Conservation (phyloP, 2,113 vertebrate genomes). For the Myanophis thanlyinensis region DNA sequence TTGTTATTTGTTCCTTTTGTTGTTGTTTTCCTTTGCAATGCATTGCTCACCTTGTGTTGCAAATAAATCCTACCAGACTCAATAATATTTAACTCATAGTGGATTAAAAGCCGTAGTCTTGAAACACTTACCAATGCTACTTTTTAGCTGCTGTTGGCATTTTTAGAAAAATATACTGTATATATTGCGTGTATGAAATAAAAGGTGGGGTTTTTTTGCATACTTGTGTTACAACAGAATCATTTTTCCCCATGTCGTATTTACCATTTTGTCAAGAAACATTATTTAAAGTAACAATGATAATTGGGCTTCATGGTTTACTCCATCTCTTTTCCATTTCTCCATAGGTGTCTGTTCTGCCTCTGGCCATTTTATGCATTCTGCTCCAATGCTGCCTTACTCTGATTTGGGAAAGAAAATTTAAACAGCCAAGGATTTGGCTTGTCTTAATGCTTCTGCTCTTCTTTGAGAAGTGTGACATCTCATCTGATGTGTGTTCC, state of each 20-base stretch:
- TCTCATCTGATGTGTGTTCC: slow-evolving; percentile 69
- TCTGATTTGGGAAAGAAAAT: slow-evolving; percentile 36
- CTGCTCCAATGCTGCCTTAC: slow-evolving; percentile 37
- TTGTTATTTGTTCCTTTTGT: not conserved
- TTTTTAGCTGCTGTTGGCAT: not conserved
- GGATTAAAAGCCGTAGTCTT: not conserved
- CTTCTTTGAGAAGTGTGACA: slow-evolving; percentile 62
- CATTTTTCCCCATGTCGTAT: not conserved
- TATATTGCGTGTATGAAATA: not conserved
- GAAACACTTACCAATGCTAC: not conserved
- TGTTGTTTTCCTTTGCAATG: not conserved
- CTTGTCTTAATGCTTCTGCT: slow-evolving; percentile 57
- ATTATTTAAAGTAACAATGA: slow-evolving; percentile 45
- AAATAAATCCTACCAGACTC: not conserved
- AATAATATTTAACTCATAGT: not conserved
- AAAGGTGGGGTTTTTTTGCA: not conserved
- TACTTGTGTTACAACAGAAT: not conserved
- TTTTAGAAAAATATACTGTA: not conserved
- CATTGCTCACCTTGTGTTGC: not conserved
- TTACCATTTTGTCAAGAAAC: not conserved
- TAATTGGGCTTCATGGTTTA: slow-evolving; percentile 29
- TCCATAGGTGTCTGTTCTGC: slow-evolving; percentile 38
- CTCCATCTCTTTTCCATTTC: slow-evolving; percentile 38
- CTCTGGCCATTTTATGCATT: slow-evolving; percentile 53
- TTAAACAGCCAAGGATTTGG: slow-evolving; percentile 53